phyloP scores from a whole-genome alignment of 2,113 vertebrate species.

The Sterrhoptilus dennistouni region DNA sequence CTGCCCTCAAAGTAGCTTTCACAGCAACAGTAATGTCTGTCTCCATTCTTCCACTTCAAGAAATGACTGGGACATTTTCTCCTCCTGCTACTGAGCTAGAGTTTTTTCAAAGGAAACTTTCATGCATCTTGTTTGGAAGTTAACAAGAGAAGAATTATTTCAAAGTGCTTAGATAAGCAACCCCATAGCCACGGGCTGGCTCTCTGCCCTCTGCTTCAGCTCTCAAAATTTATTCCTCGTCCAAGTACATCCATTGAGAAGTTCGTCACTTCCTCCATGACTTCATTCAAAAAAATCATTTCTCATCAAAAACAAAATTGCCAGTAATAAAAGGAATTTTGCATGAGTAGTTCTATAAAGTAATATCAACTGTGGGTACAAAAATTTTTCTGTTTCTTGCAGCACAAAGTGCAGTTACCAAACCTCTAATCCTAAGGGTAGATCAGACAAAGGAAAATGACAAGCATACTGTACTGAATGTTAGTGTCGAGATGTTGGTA shows the following conservation, averaged over 20 bases:
- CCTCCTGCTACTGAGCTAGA: not conserved
- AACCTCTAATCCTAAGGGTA: not conserved
- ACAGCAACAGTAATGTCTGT: not conserved
- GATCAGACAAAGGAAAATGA: not conserved
- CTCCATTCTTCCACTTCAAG: not conserved
- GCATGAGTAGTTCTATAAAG: not conserved
- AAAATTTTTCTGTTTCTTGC: not conserved
- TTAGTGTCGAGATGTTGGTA: not conserved
- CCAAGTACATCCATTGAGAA: not conserved
- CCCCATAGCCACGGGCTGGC: fast-evolving
- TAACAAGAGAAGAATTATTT: not conserved
- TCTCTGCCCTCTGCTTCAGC: not conserved
- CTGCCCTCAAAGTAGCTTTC: not conserved
- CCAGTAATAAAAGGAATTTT: not conserved
- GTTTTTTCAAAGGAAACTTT: not conserved
- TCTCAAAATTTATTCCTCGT: not conserved
- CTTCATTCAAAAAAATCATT: not conserved
- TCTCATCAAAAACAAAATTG: not conserved
- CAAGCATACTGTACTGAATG: not conserved
- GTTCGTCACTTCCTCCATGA: not conserved
- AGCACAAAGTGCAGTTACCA: not conserved
- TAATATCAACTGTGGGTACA: not conserved
- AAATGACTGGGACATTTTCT: not conserved
- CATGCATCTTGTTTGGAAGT: not conserved
- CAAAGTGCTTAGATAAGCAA: not conserved